phyloP scores from a whole-genome alignment of 2,888 invertebrate species.

The Lissonota sp. region DNA sequence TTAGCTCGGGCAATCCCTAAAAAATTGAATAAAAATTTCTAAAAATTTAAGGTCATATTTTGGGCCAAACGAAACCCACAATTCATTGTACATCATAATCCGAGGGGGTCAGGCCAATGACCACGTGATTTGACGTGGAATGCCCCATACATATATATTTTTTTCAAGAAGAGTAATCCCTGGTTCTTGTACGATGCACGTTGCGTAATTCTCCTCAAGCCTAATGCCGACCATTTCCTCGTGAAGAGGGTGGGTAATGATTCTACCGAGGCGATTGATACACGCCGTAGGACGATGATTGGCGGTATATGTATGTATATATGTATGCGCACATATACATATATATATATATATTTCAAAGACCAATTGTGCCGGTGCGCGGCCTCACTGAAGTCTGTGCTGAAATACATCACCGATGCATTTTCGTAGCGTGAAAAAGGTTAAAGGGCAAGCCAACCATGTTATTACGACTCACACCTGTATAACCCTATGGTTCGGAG shows the following conservation, averaged over 20 bases:
- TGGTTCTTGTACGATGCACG: constrained; percentile 60
- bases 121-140: too few relatives aligned
- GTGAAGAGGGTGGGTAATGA: constrained; percentile 74
- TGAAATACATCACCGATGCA: constrained; percentile 68
- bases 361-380: constrained; percentile 75
- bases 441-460: constrained; percentile 80
- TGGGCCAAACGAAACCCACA: too few relatives aligned
- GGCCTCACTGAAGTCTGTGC: constrained; percentile 78
- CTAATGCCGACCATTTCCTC: constrained; percentile 73
- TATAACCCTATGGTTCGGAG: constrained; percentile 64
- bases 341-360: constrained; percentile 43
- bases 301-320: constrained; percentile 63
- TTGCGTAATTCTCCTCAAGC: constrained; percentile 61
- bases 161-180: background rate
- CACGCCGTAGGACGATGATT: constrained; percentile 73
- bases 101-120: too few relatives aligned
- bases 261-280: constrained; percentile 80
- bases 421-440: constrained; percentile 69
- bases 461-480: constrained; percentile 83
- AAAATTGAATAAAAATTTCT: too few relatives aligned
- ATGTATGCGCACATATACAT: constrained; percentile 45
- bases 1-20: too few relatives aligned
- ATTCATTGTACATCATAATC: too few relatives aligned
- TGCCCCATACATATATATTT: too few relatives aligned
- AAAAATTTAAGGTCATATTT: too few relatives aligned